phyloP scores from a whole-genome alignment of 2,797 vertebrate species.

The Echeneis naucrates region DNA sequence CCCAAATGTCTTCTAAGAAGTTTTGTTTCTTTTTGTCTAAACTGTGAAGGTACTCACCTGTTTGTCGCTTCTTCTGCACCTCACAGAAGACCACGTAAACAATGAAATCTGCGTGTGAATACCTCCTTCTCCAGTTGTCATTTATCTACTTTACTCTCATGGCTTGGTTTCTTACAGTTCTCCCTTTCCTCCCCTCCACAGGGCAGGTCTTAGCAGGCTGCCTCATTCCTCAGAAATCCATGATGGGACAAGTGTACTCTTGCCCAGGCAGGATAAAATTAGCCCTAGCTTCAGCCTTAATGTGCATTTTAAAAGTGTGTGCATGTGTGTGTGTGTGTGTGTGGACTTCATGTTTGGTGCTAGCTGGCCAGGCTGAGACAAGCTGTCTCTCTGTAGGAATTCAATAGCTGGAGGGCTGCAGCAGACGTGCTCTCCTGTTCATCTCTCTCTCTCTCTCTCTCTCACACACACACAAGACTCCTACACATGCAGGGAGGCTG shows the following conservation, averaged over 20 bases:
- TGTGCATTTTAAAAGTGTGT: slow-evolving; percentile 54
- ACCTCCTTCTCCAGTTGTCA: slow-evolving; percentile 31
- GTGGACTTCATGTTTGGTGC: slow-evolving; percentile 44
- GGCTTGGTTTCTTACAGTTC: slow-evolving; percentile 26
- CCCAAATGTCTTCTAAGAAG: background rate
- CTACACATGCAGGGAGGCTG: slow-evolving; percentile 13
- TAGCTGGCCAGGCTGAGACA: slow-evolving; percentile 78
- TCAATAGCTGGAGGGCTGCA: slow-evolving; percentile 68
- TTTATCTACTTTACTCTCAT: slow-evolving; percentile 40
- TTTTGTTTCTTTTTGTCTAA: background rate
- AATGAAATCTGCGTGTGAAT: slow-evolving; percentile 12
- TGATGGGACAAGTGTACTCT: slow-evolving; percentile 75
- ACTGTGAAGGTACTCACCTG: slow-evolving; percentile 66
- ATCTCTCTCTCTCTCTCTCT: background rate
- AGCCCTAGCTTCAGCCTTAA: slow-evolving; percentile 52
- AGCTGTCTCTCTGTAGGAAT: slow-evolving; percentile 73
- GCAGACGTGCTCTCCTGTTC: slow-evolving; percentile 51
- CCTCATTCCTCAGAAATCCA: slow-evolving; percentile 81
- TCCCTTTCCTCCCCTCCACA: slow-evolving; percentile 46
- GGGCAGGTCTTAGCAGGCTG: slow-evolving; percentile 82
- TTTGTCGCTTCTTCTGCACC: slow-evolving; percentile 67
- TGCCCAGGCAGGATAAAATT: slow-evolving; percentile 67
- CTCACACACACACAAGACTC: slow-evolving; percentile 15
- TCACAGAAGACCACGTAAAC: slow-evolving; percentile 69
- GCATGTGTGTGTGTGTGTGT: slow-evolving; percentile 33